A percentile compares a stretch with the other conserved stretches of the same genome.
Conservation (phyloP, 2,888 invertebrate genomes). For the Synergus itoensis region DNA sequence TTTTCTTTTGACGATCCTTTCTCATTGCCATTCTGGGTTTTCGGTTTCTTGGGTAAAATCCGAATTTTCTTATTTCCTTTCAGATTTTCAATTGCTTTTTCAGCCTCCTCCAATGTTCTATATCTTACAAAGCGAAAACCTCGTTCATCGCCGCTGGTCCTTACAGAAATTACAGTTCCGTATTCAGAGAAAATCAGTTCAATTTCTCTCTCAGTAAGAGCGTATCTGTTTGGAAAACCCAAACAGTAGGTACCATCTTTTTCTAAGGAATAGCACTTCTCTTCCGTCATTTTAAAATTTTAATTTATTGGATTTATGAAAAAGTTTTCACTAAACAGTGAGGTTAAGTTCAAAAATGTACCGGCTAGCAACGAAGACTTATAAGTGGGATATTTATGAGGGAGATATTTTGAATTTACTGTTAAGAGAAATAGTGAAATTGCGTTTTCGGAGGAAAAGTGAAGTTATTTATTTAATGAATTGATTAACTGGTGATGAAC, state of each 20-base stretch:
- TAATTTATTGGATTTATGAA: neutral
- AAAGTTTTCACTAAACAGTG: neutral
- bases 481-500: neutral
- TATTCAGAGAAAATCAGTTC: slow-evolving; percentile 58
- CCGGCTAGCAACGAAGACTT: neutral
- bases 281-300: slow-evolving; percentile 26
- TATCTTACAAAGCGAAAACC: slow-evolving; percentile 65
- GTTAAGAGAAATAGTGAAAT: neutral
- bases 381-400: neutral
- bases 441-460: neutral
- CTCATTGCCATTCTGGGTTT: neutral
- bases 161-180: slow-evolving; percentile 58
- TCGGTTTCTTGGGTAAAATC: slow-evolving; percentile 36
- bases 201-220: slow-evolving; percentile 54
- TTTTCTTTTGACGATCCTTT: slow-evolving; percentile 4
- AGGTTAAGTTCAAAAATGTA: slow-evolving; percentile 15
- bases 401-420: neutral
- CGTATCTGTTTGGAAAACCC: slow-evolving; percentile 55
- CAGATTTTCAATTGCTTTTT: slow-evolving; percentile 48
- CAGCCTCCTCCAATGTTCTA: slow-evolving; percentile 50
- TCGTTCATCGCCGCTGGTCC: slow-evolving; percentile 52
- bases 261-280: slow-evolving; percentile 39
- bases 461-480: neutral
- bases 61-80: slow-evolving; percentile 24
- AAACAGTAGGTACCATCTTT: slow-evolving; percentile 49